Evolutionary conservation across 2,797 vertebrate species (phyloP), one percentile per base, ranked within the genome.

Genomic region (Glyptemys insculpta): DNA sequence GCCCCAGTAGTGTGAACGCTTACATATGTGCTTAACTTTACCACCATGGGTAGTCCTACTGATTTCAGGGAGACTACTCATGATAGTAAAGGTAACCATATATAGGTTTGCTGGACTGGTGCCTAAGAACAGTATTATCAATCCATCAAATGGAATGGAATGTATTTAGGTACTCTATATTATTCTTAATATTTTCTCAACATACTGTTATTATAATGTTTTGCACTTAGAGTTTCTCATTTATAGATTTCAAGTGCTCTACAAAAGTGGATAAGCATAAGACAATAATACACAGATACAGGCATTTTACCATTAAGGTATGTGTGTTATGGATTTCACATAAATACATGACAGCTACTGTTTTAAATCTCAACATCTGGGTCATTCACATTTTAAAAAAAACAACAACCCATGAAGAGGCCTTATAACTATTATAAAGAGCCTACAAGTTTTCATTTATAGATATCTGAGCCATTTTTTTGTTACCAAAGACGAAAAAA

Each of bases 41-140:
- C 95, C 92, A 97, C 89, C 91, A 87, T 93, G 89, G 87, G 92
- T 91, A 93, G 91, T 91, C 96, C 91, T 91, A 47, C 18, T 65
- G 81, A 83, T 81, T 90, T 91, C 78, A 52, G 78, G 0, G n/a
- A 81, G 90, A 4, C 15, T 49, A 52, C 90, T 81, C 0, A 1
- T 19, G 88, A 93, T 83, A 94, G 92, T 12, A 50, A 1, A 62
- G 52, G 44, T 88, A 68, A 57, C 57, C 85, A 80, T 2, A 27
- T 37, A 53, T 23, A 27, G 37, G 18, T 68, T 68, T 68, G 5
- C 80, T 12, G 87, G 0, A 0, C 29, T 0, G 19, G 72, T 87
- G 94, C 89, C 95, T 86, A 47, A 34, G 8, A 82, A 86, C 76
- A 59, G 31, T 82, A 18, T 56, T 9, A 76, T 0, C 47, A 89